Percentiles rank a stretch among this genome's conserved stretches.
Evolutionary conservation across 2,888 invertebrate genomes (phyloP).

Genomic region (Drosophila stalkeri): DNA sequence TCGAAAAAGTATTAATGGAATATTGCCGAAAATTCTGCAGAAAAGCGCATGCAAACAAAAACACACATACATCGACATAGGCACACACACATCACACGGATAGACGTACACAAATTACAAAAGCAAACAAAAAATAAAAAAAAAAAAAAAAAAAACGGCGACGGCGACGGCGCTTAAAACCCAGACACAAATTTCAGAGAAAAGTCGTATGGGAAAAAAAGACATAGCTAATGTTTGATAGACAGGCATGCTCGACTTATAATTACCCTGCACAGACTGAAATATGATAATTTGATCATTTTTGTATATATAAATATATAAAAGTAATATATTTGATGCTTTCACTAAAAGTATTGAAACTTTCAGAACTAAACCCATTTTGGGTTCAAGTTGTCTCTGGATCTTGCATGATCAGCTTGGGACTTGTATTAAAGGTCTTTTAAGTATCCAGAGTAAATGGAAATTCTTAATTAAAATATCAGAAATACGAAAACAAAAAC

Average conservation of each 20-base stretch:
- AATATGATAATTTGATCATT: neutral
- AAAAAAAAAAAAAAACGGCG: too few relatives aligned
- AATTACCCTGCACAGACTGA: neutral
- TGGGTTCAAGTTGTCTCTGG: too few relatives aligned
- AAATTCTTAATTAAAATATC: too few relatives aligned
- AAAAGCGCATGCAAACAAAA: constrained; percentile 73
- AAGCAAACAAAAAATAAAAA: constrained; percentile 68
- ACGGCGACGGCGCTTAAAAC: constrained; percentile 60
- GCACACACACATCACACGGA: constrained; percentile 27
- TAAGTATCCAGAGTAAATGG: too few relatives aligned
- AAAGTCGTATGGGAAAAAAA: constrained; percentile 24
- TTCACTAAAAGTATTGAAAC: too few relatives aligned
- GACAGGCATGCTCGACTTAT: neutral
- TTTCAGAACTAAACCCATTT: too few relatives aligned
- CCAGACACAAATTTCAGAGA: constrained; percentile 65
- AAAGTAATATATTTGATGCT: too few relatives aligned
- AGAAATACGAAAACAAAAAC: too few relatives aligned
- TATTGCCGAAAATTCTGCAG: constrained; percentile 77
- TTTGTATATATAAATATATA: neutral
- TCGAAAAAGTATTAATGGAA: constrained; percentile 73
- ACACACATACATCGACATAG: constrained; percentile 28
- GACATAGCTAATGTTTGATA: too few relatives aligned
- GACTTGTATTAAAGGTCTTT: too few relatives aligned
- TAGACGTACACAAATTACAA: constrained; percentile 54
- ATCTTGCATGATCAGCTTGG: too few relatives aligned